Evolutionary conservation across 1,140 invertebrate species (phyloP), one percentile per base, ranked within the genome.

Genomic region (Holotrichia oblita): DNA sequence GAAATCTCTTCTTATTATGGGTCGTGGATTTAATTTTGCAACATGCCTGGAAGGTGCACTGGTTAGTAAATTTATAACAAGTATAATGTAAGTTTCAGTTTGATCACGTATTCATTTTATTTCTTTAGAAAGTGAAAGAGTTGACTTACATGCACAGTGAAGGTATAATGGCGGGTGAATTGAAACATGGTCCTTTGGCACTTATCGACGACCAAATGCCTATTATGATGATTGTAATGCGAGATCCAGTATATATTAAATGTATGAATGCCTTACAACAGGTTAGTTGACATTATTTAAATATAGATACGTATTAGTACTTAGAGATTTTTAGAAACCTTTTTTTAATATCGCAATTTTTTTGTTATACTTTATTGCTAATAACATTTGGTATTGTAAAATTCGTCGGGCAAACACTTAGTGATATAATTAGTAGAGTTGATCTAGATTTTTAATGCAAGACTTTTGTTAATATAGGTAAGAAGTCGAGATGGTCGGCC

Each of bases 71-170:
- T 44, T 78, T 76, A 14, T 48, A 48, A 10, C 9, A 48, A 48
- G 6, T 42, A 42, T 42, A 42, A 42, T 48, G 44, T 14, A 14
- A 41, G 44, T 6, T 12, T 3, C 2, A 48, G 9, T 48, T 73
- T 9, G 40, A 40, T 40, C 8, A 14, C 22, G 4, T 12, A 8
- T 76, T 10, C 17, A 78, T 82, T 80, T 79, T 72, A 77, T 84
- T 78, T 82, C n/a, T 82, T 81, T 83, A 95, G 92, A 99, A 99
- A 95, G 97, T 99, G 3, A 99, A 99, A 89, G 99, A 99, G 87
- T 91, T 99, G 85, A 99, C 99, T 0, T 99, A 99, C 88, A 99
- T 99, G 97, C 99, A 99, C 88, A 99, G 97, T 82, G 99, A 99
- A 88, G 99, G 98, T 17, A 99, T 99, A 79, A 92, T 99, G 91